phyloP scores from a whole-genome alignment of 2,888 invertebrate species.

The Seladonia tumulorum region DNA sequence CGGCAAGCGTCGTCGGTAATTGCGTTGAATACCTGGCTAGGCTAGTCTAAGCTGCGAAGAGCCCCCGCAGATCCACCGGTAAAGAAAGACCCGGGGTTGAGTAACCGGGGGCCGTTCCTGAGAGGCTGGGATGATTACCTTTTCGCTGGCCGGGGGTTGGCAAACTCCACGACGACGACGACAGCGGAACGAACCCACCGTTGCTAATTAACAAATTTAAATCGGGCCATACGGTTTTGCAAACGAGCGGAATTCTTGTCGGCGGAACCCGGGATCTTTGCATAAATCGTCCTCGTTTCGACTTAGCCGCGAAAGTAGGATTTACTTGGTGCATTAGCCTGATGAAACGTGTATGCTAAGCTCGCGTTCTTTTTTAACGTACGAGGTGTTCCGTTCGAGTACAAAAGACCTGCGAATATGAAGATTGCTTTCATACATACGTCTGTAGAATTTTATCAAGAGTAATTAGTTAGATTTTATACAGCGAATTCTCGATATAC shows the following conservation, averaged over 20 bases:
- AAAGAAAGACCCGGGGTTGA: slow-evolving; percentile 10
- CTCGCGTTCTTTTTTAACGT: too few relatives aligned
- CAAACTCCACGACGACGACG: not conserved
- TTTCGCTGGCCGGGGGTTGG: not conserved
- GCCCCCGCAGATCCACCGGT: not conserved
- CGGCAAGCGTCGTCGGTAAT: slow-evolving; percentile 41
- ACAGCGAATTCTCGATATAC: too few relatives aligned
- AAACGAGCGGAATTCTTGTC: not conserved
- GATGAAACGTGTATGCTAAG: too few relatives aligned
- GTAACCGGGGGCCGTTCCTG: not conserved
- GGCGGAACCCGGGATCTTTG: too few relatives aligned
- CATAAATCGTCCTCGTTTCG: too few relatives aligned
- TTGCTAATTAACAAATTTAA: slow-evolving; percentile 4
- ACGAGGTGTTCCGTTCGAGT: too few relatives aligned
- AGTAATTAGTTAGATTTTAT: too few relatives aligned
- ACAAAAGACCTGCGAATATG: too few relatives aligned
- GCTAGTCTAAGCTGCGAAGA: not conserved
- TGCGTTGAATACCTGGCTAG: slow-evolving; percentile 31
- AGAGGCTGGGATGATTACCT: slow-evolving; percentile 5
- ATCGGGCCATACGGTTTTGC: not conserved
- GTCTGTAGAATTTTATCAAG: too few relatives aligned
- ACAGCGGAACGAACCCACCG: not conserved
- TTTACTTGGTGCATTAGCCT: too few relatives aligned
- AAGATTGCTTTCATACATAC: too few relatives aligned
- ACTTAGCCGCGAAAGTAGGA: too few relatives aligned